A percentile compares a stretch with the other conserved stretches of the same genome.
phyloP scores from a whole-genome alignment of 1,140 invertebrate genomes.

The Drosophila takahashii region DNA sequence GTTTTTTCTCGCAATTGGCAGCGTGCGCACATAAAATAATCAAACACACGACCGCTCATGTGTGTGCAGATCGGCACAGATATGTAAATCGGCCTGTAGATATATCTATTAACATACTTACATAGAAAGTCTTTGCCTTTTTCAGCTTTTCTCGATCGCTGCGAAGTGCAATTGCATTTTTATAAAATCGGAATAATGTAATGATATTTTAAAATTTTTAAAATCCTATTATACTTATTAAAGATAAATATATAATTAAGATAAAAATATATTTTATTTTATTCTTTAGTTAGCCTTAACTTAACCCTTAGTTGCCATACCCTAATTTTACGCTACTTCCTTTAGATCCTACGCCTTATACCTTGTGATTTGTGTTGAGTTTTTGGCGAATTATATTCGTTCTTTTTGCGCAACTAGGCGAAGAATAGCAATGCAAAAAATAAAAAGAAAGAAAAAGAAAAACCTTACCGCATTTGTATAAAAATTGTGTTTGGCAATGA shows the following conservation, averaged over 20 bases:
- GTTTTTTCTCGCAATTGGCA: slow-evolving; percentile 61
- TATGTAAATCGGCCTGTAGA: slow-evolving; percentile 4
- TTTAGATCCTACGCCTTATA: slow-evolving; percentile 1
- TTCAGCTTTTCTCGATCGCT: slow-evolving; percentile 12
- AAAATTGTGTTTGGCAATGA: slow-evolving; percentile 76
- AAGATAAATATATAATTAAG: too few relatives aligned
- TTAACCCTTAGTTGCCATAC: not conserved
- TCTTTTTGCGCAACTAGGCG: slow-evolving; percentile 63
- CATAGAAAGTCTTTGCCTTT: slow-evolving; percentile 6
- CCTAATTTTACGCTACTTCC: not conserved
- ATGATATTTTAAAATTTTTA: not conserved
- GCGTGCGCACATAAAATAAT: slow-evolving; percentile 69
- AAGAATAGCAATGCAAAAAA: slow-evolving; percentile 51
- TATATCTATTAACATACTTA: slow-evolving; percentile 17
- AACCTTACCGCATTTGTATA: slow-evolving; percentile 58
- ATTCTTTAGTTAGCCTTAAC: not conserved
- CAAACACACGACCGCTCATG: slow-evolving; percentile 7
- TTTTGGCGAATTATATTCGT: slow-evolving; percentile 32
- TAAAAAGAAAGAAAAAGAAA: slow-evolving; percentile 26
- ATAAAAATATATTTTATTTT: not conserved
- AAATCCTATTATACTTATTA: not conserved
- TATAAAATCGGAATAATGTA: too few relatives aligned
- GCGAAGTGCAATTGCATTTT: not conserved
- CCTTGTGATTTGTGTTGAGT: slow-evolving; percentile 9
- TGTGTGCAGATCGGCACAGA: not conserved